Evolutionary conservation across 1,140 invertebrate species (phyloP), one percentile per base, ranked within the genome.

Genomic region (Acromyrmex echinatior): DNA sequence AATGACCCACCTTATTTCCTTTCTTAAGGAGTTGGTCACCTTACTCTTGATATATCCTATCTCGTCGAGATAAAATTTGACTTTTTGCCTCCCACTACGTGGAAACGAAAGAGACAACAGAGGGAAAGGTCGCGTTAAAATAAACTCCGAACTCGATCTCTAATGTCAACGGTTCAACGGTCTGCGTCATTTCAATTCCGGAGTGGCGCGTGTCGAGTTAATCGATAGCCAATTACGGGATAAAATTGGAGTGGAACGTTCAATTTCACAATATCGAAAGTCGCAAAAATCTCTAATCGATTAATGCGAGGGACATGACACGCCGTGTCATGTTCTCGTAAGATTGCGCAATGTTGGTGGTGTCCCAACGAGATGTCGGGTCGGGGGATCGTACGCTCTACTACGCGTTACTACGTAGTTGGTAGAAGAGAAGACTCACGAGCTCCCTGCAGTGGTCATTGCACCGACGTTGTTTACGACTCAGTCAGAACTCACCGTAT

Each of bases 151-250:
- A 5, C 10, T 6, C 35, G 21, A 58, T 25, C 1, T 39, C 9
- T 60, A 60, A 63, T 25, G 68, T 62, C 68, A 60, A 35, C 28
- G 66, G 65, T 35, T 71, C 65, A 60, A 49, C 53, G 25, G 56
- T 31, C 39, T 18, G 31, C 66, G 79, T 49, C 68, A 49, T 82
- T 81, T 82, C 79, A 71, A 73, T 82, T 62, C 45, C 6, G 56
- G 71, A 31, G 39, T 49, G 53, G 35, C 49, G 56, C 53, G 79
- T 62, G 31, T 68, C 78, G 9, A 12, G 5, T 25, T 49, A 60
- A 82, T 82, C 66, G 21, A 82, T 73, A 82, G 35, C 28, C 78
- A 68, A 73, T 82, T 49, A 71, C 66, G 35, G 14, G 4, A 12
- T 2, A 53, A 56, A 56, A 81, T 10, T 21, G 3, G 14, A 21